A percentile compares a stretch with the other conserved stretches of the same genome.
These are phyloP conservation scores for Cotesia congregata DNA, from an alignment of 2,888 invertebrate genomes.

Conservation along the genomic window DNA sequence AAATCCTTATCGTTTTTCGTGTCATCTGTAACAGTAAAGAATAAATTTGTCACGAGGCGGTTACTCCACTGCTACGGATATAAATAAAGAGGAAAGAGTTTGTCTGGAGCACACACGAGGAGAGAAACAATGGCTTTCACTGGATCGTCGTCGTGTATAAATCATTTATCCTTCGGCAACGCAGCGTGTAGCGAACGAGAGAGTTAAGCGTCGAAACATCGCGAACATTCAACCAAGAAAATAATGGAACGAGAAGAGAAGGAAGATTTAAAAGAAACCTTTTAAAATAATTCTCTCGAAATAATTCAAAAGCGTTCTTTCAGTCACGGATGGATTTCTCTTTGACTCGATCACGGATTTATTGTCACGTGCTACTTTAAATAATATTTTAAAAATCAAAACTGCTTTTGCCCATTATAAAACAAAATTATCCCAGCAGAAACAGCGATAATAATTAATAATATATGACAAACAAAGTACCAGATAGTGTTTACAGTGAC, in stretches of 20 bases:
- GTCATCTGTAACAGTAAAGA: conserved; percentile 62
- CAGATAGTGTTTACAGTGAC: background rate
- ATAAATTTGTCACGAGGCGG: conserved; percentile 12
- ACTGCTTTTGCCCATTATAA: background rate
- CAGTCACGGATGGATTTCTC: conserved; percentile 34
- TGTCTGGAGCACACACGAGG: conserved; percentile 21
- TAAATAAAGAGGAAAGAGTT: conserved; percentile 23
- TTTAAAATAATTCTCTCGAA: conserved; percentile 29
- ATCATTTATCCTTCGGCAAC: conserved; percentile 26
- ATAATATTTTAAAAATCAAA: background rate
- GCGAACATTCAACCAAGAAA: too few species aligned
- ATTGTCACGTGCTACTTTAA: conserved; percentile 23
- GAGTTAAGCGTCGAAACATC: conserved; percentile 13
- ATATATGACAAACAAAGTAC: background rate
- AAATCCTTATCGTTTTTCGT: conserved; percentile 57
- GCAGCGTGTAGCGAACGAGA: conserved; percentile 16
- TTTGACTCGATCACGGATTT: conserved; percentile 34
- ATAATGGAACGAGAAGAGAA: conserved; percentile 12
- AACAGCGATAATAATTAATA: background rate
- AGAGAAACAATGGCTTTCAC: conserved; percentile 20
- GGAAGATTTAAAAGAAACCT: conserved; percentile 12
- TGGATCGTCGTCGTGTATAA: conserved; percentile 21
- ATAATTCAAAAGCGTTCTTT: conserved; percentile 32
- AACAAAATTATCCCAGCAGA: background rate
- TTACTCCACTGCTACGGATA: background rate